Evolutionary conservation across 2,888 invertebrate genomes (phyloP), one percentile per base, ranked within the genome.

Genomic region (Sphaerophoria taeniata): DNA sequence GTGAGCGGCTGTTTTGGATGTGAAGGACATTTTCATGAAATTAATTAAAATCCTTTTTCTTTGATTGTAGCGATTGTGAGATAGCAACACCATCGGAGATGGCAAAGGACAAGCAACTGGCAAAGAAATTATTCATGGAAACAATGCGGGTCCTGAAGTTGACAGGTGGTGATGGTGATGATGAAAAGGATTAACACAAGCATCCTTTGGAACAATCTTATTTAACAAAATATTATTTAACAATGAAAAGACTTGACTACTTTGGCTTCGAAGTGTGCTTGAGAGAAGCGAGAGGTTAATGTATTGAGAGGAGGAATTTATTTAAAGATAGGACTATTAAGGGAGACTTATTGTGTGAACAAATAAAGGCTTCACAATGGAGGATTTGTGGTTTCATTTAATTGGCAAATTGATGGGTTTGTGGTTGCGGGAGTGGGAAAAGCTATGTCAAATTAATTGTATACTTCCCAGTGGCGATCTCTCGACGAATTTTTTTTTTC

Each of bases 31-130:
- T 36, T 14, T 45, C 45, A 53, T 43, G 12, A 77, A 69, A 69
- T 82, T 74, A 78, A 85, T 80, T 78, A 58, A 65, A 60, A 63
- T 31, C 71, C 61, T 39, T 14, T 55, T 24, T 55, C 47, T 51
- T 87, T 85, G 45, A 55, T 93, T 93, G 87, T 91, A 95, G 95
- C 89, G 93, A 95, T 90, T 94, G 93, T 90, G 92, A 93, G 89
- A 94, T 94, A 90, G 91, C 91, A 51, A 89, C 92, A 84, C 91
- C 93, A 24, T 91, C 93, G 33, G 91, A 92, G 71, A 89, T 92
- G 87, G 95, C 93, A 12, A 89, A 92, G 88, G 94, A 95, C 90
- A 92, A 93, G 82, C 90, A 91, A 56, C 92, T 93, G 77, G 94
- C 94, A 3, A 93, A 93, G 88, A 89, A 88, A 87, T 87, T 92